Base-by-base conservation (phyloP, 2,888 invertebrate species). In the Tineola bisselliella region DNA sequence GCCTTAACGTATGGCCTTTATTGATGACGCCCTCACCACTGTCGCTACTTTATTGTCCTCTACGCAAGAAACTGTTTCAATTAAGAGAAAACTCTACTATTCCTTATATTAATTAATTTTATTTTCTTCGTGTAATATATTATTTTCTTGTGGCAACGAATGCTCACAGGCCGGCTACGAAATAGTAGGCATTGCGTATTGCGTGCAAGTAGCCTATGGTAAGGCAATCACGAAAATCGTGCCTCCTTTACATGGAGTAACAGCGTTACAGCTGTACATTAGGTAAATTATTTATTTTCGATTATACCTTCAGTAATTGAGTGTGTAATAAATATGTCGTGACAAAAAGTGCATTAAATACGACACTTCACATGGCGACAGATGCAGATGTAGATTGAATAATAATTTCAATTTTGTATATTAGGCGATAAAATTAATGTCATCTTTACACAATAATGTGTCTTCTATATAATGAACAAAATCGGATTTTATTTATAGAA, bases 1-100 rank as follows among this genome's bases (percentile, higher is more conserved):
- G 76, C 73, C 74, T 72, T 81, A 80, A 82, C 76, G 76, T 82
- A 81, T 79, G 78, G 78, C 76, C 78, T 77, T 82, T 84, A 84
- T 84, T 84, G 84, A 84, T 83, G 82, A 79, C 70, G 70, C 75
- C 70, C 69, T 72, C 72, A 72, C 73, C 72, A 70, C 69, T 66
- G 72, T 72, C 71, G 72, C 73, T 74, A 70, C 71, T 75, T 77
- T 78, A 79, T 77, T 77, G 76, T 78, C 72, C 73, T 69, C 72
- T 69, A 74, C 74, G 71, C 72, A 75, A 68, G 71, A 70, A 74
- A 74, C 74, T 68, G 76, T 79, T 79, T 79, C 76, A 80, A 81
- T 79, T 80, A 79, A 75, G 68, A 54, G n/a, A n/a, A 17, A 48
- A 48, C 10, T 8, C 48, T 15, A 17, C 48, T 8, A 38, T 38